These are phyloP conservation scores for Lacerta agilis DNA, from an alignment of 2,797 vertebrate genomes.

Conservation along the genomic window DNA sequence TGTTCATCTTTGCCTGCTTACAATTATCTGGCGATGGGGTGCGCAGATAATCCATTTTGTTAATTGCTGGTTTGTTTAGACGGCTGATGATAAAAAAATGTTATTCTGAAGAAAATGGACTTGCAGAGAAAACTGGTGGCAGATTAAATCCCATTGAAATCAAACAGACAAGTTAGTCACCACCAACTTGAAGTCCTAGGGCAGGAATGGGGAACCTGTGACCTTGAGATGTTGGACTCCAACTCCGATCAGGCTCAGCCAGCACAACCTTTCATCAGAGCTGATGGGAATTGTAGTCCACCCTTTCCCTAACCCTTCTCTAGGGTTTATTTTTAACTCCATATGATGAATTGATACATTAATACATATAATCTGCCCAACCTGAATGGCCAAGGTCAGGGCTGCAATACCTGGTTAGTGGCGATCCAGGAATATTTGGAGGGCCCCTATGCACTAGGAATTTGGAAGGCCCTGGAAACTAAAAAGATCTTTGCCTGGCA, in stretches of 20 bases:
- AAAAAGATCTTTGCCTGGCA: not conserved
- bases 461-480: not conserved
- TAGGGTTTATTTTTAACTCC: too few relatives aligned
- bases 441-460: too few relatives aligned
- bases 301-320: too few relatives aligned
- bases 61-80: slow-evolving; percentile 1
- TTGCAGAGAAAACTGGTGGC: not conserved
- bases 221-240: too few relatives aligned
- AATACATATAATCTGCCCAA: not conserved
- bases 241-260: slow-evolving; percentile 7
- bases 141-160: not conserved
- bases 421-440: too few relatives aligned
- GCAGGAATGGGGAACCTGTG: not conserved
- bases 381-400: too few relatives aligned
- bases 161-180: not conserved
- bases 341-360: too few relatives aligned
- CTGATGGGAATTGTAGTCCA: too few relatives aligned
- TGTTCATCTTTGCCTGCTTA: slow-evolving; percentile 29
- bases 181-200: not conserved
- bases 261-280: not conserved
- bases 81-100: not conserved
- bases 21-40: slow-evolving; percentile 34
- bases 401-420: too few relatives aligned
- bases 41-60: slow-evolving; percentile 45
- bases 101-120: not conserved